Evolutionary conservation across 2,797 vertebrate genomes (phyloP), one percentile per base, ranked within the genome.

Genomic region (Sternotherus odoratus): DNA sequence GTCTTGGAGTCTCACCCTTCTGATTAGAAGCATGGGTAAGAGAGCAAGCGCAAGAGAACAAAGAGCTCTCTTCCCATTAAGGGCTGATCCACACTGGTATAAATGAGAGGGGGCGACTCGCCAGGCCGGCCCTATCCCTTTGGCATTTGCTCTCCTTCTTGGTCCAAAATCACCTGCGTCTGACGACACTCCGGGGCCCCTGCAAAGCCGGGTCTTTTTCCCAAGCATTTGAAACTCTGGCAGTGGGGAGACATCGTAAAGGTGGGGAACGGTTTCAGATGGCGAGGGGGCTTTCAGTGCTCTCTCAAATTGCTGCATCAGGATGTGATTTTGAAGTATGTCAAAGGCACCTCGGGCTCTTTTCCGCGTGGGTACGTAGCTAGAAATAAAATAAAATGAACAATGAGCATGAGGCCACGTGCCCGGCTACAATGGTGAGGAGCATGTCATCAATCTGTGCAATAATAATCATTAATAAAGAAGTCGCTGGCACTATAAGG

Each of bases 31-130:
- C 60, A 63, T 19, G 60, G 17, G 33, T 19, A 10, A 36, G 63
- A n/a, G 63, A 21, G 54, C 24, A 28, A 57, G 26, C 11, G 26
- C 11, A 17, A 57, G 60, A 17, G 17, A 66, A 4, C n/a, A 66
- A 66, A 66, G n/a, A n/a, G n/a, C n/a, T 66, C n/a, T 23, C 8
- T 83, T 84, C 74, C 85, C n/a, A 51, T 12, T 60, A 90, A 90
- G 30, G 91, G 49, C 24, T 28, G 11, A 57, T 43, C 43, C 43
- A 43, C 50, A 82, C 33, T 0, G 12, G 88, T 50, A 90, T 54
- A 95, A 91, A 89, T 48, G 81, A 2, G 3, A 89, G 93, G 84
- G 50, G n/a, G 81, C n/a, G 10, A 36, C n/a, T 36, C n/a, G 30
- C 57, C 57, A n/a, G 30, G 33, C 30, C 17, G 90, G 85, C 36